Percentiles rank a stretch among this genome's conserved stretches.
These are phyloP conservation scores for Drosophila heteroneura DNA, from an alignment of 2,888 invertebrate genomes.

Conservation along the genomic window DNA sequence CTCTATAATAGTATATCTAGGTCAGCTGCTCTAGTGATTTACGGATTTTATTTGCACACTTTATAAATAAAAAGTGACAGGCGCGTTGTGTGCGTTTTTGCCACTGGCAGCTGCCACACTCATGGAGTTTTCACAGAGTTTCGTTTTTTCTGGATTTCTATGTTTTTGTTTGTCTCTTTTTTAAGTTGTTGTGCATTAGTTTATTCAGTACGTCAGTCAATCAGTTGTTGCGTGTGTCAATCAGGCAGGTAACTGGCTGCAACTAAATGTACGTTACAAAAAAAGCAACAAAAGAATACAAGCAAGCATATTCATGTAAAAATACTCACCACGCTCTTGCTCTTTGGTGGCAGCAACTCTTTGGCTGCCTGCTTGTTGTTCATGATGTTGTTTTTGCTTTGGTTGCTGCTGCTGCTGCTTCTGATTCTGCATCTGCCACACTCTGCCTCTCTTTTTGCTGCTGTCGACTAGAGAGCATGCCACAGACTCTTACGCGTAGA, in stretches of 20 bases:
- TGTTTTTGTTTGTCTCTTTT: constrained; percentile 18
- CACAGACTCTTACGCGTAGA: constrained; percentile 59
- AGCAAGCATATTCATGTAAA: constrained; percentile 21
- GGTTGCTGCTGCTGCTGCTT: constrained; percentile 16
- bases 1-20: constrained; percentile 37
- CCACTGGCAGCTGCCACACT: constrained; percentile 57
- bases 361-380: constrained; percentile 39
- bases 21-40: constrained; percentile 60
- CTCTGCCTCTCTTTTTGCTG: constrained; percentile 35
- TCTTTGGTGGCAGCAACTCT: constrained; percentile 67
- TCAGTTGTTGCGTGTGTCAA: constrained; percentile 52
- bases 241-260: constrained; percentile 61
- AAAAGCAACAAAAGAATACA: constrained; percentile 32
- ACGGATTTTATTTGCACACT: constrained; percentile 77
- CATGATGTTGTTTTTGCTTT: constrained; percentile 20
- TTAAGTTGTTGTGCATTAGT: constrained; percentile 36
- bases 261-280: constrained; percentile 31
- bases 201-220: constrained; percentile 41
- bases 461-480: constrained; percentile 35
- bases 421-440: constrained; percentile 13
- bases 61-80: constrained; percentile 76
- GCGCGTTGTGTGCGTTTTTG: constrained; percentile 40
- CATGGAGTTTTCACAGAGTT: constrained; percentile 46
- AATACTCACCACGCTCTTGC: constrained; percentile 68
- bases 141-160: neutral